Evolutionary conservation across 2,888 invertebrate species (phyloP), one percentile per base, ranked within the genome.

Genomic region (Anthophora plumipes): DNA sequence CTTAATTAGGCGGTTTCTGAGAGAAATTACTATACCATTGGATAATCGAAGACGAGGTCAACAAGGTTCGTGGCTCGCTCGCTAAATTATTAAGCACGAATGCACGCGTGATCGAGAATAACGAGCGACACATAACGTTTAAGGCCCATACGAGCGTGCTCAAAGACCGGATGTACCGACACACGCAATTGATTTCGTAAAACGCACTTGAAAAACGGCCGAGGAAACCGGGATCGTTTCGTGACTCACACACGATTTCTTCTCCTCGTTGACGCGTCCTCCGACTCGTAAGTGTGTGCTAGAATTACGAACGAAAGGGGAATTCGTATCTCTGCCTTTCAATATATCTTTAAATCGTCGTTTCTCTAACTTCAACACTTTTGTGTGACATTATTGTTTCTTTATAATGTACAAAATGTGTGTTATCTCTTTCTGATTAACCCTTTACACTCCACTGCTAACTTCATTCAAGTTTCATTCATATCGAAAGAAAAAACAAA

Each of bases 111-210:
- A 46, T 75, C 61, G 55, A 46, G 61, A 46, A 54, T 67, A 77
- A 75, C 71, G 75, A 78, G 70, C 63, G 50, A 60, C 25, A 39
- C 52, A 39, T n/a, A 76, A 55, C 60, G 77, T 85, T 85, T 85
- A 85, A 83, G 78, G 37, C 57, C 43, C 57, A 59, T 68, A 69
- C 55, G 25, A 48, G 37, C 52, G 48, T 46, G 57, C 73, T 77
- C 52, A 66, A 82, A 82, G 50, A 59, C 85, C 88, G 88, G 88
- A 88, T 86, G 83, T 75, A 63, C 60, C 84, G 88, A 87, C 82
- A 88, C 88, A 83, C 82, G 75, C 88, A 82, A 87, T 86, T 88
- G 85, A 88, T 88, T 88, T 87, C 78, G 80, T 81, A 84, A 50
- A 85, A 83, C 80, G 75, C 63, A 64, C 59, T 78, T 78, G 78